Base-by-base conservation (phyloP, 2,113 vertebrate species). In the Polypterus senegalus region DNA sequence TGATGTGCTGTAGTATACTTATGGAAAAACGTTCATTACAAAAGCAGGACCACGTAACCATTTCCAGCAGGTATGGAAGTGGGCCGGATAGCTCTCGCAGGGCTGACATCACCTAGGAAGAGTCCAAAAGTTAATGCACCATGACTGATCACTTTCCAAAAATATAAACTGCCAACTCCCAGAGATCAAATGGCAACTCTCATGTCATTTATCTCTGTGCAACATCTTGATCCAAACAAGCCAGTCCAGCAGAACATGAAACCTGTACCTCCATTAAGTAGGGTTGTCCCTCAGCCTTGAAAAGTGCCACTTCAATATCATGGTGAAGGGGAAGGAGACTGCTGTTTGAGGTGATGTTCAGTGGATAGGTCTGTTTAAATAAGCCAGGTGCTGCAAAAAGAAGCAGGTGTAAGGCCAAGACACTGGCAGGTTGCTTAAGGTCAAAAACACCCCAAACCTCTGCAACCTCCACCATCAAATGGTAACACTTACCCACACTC, bases 1-100 rank as follows among this genome's bases (percentile, higher is more conserved):
- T 98, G 59, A 98, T 89, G 70, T 92, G 76, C 64, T 94, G 94
- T 68, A 98, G 85, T 71, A 91, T 73, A 2, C 88, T 89, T 71
- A 94, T 87, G 64, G 95, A 97, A 67, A 99, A 97, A 44, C 80
- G 88, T 73, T 99, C 93, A 0, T 97, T 97, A 67, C 95, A 97
- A 77, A 90, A 94, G n/a, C 91, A 93, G 82, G 88, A 88, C 80
- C 89, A 94, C 45, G 90, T 94, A 73, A 94, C 83, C 94, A 98
- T 97, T 76, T 97, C 92, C 0, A 94, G 92, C 69, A 99, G 88
- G 1, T 90, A 78, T 0, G 87, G 73, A 60, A 98, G 79, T 0
- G 95, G 91, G 7, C 94, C 92, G 0, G 95, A 92, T 53, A 98
- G 73, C 83, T 99, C 95, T 2, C 96, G 89, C 77, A 99, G 82